A percentile compares a stretch with the other conserved stretches of the same genome.
Evolutionary conservation across 2,797 vertebrate genomes (phyloP).

Genomic region (Lates japonicus): DNA sequence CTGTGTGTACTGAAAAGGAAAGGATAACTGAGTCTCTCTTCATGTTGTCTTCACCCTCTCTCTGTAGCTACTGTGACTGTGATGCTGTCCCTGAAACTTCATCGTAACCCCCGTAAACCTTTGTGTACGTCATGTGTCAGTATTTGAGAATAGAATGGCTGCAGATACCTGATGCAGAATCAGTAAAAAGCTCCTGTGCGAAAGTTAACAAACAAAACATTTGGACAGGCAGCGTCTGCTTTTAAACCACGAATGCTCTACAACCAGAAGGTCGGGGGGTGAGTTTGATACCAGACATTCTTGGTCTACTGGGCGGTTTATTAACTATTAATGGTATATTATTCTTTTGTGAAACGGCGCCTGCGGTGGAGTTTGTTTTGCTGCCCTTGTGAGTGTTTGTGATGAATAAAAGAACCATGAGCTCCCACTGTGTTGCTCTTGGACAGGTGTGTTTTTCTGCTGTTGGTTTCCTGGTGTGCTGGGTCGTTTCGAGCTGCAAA

Average conservation of each 20-base stretch:
- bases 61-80: too few species aligned
- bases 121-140: too few species aligned
- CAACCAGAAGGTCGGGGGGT: neutral
- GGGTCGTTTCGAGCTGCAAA: conserved; percentile 64
- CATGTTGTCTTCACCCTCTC: too few species aligned
- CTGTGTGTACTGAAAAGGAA: too few species aligned
- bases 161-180: neutral
- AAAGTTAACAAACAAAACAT: neutral
- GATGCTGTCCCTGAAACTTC: too few species aligned
- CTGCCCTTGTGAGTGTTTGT: conserved; percentile 39
- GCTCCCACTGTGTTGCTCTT: conserved; percentile 47
- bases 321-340: too few species aligned
- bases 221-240: neutral
- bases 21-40: too few species aligned
- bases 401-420: conserved; percentile 37
- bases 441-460: conserved; percentile 66
- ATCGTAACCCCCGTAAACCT: neutral
- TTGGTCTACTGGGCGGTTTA: too few species aligned
- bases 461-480: conserved; percentile 57
- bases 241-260: conserved; percentile 12
- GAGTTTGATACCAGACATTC: neutral
- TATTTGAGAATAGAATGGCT: too few species aligned
- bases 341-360: neutral
- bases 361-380: neutral
- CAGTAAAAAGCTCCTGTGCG: too few species aligned